phyloP scores from a whole-genome alignment of 2,113 vertebrate genomes.

The Australoheros scitulus region DNA sequence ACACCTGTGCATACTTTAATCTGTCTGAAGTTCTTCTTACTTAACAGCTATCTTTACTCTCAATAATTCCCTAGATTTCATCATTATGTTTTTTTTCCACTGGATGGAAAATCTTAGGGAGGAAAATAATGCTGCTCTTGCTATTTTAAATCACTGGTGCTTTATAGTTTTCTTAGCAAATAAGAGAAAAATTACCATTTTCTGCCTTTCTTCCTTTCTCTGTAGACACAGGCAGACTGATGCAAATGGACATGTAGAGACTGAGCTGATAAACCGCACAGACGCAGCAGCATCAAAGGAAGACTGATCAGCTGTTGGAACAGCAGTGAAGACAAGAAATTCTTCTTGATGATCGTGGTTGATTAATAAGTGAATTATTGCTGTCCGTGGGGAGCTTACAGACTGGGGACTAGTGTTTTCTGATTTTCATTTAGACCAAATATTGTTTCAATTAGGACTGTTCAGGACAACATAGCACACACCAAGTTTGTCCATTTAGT shows the following conservation, averaged over 20 bases:
- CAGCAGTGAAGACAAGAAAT: not conserved
- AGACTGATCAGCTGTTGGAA: not conserved
- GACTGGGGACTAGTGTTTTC: not conserved
- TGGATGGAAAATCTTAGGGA: no score
- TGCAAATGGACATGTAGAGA: not conserved
- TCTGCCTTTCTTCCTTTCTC: not conserved
- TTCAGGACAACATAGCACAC: not conserved
- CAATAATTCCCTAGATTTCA: no score
- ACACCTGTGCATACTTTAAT: no score
- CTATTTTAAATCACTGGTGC: not conserved
- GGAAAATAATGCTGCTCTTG: not conserved
- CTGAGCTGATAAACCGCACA: not conserved
- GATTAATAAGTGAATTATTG: not conserved
- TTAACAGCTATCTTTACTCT: no score
- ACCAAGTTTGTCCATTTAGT: not conserved
- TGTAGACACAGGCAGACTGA: constrained; percentile 21
- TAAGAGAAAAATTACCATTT: not conserved
- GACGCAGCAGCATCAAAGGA: not conserved
- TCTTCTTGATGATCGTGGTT: not conserved
- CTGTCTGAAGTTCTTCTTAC: no score
- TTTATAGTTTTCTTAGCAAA: not conserved
- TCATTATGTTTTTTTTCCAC: no score
- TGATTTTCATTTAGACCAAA: not conserved
- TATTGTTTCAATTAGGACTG: not conserved
- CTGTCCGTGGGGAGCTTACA: not conserved